Conservation (phyloP, 2,888 invertebrate species). For the Epiblema foenella region DNA sequence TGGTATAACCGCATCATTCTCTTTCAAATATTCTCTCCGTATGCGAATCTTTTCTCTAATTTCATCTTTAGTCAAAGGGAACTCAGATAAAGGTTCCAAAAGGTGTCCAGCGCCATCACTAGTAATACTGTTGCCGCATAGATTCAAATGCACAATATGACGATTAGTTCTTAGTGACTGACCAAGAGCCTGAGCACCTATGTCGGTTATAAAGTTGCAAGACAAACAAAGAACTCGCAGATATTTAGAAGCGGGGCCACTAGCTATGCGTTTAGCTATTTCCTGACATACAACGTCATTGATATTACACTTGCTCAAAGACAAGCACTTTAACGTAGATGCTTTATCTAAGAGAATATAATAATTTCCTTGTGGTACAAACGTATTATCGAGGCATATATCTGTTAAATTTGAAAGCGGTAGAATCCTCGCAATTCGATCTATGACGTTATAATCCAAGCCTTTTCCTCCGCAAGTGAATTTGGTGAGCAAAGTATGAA, state of each 20-base stretch:
- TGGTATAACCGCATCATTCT: slow-evolving; percentile 48
- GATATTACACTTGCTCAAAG: slow-evolving; percentile 62
- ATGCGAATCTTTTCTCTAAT: slow-evolving; percentile 46
- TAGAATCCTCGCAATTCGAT: slow-evolving; percentile 59
- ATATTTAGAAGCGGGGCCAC: slow-evolving; percentile 49
- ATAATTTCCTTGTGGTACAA: slow-evolving; percentile 58
- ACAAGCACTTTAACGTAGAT: slow-evolving; percentile 59
- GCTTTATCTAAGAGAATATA: slow-evolving; percentile 56
- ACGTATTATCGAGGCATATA: slow-evolving; percentile 61
- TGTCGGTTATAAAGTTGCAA: slow-evolving; percentile 61
- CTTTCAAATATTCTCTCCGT: slow-evolving; percentile 49
- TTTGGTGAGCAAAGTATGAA: slow-evolving; percentile 56
- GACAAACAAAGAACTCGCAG: slow-evolving; percentile 59
- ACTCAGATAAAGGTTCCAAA: slow-evolving; percentile 56
- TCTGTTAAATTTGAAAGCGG: slow-evolving; percentile 63
- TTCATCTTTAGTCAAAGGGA: slow-evolving; percentile 56
- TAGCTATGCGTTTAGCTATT: slow-evolving; percentile 54
- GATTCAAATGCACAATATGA: slow-evolving; percentile 60
- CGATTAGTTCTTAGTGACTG: slow-evolving; percentile 61
- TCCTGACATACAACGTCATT: slow-evolving; percentile 55
- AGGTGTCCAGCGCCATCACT: slow-evolving; percentile 58
- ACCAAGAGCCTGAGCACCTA: slow-evolving; percentile 57
- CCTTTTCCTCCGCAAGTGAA: slow-evolving; percentile 54
- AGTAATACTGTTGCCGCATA: slow-evolving; percentile 62
- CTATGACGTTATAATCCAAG: slow-evolving; percentile 50